Evolutionary conservation across 2,888 invertebrate species (phyloP).

Genomic region (Bombylius discolor): DNA sequence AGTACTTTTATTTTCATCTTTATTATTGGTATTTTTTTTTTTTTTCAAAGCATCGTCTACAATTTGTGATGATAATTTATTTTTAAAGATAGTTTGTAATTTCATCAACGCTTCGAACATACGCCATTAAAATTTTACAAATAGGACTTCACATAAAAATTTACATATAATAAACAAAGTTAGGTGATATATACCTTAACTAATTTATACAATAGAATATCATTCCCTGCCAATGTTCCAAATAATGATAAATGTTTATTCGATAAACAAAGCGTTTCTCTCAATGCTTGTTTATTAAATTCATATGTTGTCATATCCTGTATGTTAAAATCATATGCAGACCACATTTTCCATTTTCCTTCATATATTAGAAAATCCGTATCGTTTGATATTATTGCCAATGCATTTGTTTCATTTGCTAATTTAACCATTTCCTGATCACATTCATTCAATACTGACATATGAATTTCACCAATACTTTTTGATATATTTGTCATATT

Average conservation of each 20-base stretch:
- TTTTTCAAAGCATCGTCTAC: no score
- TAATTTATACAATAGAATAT: conserved; percentile 3
- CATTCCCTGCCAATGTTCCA: conserved; percentile 12
- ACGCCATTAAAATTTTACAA: no score
- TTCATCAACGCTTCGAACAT: no score
- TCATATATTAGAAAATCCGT: conserved; percentile 13
- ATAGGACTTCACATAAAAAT: no score
- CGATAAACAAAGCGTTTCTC: neutral
- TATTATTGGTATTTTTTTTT: no score
- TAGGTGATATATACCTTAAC: neutral
- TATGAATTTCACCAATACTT: no score
- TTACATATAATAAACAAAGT: no score
- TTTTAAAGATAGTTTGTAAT: no score
- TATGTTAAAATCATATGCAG: conserved; percentile 1
- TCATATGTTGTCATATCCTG: conserved; percentile 5
- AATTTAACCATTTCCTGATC: conserved; percentile 11
- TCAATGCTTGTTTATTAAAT: conserved; percentile 6
- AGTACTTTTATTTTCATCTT: no score
- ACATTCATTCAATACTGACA: conserved; percentile 7
- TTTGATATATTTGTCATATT: no score
- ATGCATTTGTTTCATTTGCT: conserved; percentile 7
- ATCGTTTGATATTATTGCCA: conserved; percentile 12
- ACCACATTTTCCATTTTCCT: conserved; percentile 12
- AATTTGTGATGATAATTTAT: no score
- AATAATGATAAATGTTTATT: conserved; percentile 7